Base-by-base conservation (phyloP, 2,797 vertebrate species). In the Etheostoma perlongum region DNA sequence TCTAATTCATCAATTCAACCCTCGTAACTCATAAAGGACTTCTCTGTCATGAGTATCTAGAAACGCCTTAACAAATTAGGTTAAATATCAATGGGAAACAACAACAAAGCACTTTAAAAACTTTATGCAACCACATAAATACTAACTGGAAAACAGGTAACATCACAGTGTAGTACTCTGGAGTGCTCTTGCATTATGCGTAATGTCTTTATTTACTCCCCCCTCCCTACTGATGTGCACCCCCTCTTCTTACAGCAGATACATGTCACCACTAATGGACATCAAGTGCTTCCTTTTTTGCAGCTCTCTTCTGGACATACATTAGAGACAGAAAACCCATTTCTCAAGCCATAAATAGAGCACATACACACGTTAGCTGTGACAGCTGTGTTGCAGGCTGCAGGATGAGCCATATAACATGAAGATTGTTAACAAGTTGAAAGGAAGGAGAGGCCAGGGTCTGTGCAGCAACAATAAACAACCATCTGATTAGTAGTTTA, bases 201-300 rank as follows among this genome's bases (percentile, higher is more conserved):
- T 83, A 76, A 78, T 81, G 87, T 87, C 85, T 92, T 91, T 90
- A 88, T 92, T 87, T 85, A 78, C 82, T 74, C 83, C 21, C 64
- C 74, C 68, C 73, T 53, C 79, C 82, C 66, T 25, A 64, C 79
- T 85, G 80, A 84, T 80, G 84, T 79, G 74, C 86, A 78, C 82
- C 79, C 76, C 85, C 80, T 61, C 89, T 91, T 80, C 86, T 88
- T 91, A 81, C 86, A 87, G 89, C 88, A 88, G 85, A 90, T 89
- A 90, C 90, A 88, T 92, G 88, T 94, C 92, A 92, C 82, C 92
- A 90, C 92, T 95, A 95, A 95, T 95, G 94, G 93, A 94, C 91
- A 95, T 94, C 92, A 94, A 95, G 93, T 95, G 89, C 89, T 92
- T 92, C 74, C 83, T 92, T 89, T 89, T 58, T 84, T 76, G 79